A percentile compares a stretch with the other conserved stretches of the same genome.
Evolutionary conservation across 2,888 invertebrate species (phyloP).

Genomic region (Drosophila anceps): DNA sequence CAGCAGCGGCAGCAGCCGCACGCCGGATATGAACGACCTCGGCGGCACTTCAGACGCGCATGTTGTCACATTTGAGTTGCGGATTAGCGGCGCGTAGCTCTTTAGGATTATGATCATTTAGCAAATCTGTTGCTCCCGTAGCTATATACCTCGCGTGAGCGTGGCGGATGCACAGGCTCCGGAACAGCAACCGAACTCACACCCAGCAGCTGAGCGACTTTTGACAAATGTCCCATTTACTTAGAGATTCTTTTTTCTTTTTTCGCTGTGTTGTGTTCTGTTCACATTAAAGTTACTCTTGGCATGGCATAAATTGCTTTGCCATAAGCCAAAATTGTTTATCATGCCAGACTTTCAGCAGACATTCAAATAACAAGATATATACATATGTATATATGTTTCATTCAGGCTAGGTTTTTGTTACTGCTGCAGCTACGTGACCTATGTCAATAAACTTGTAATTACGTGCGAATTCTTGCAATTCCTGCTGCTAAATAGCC

Average conservation of each 20-base stretch:
- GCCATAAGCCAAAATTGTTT: slow-evolving; percentile 23
- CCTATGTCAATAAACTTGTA: slow-evolving; percentile 75
- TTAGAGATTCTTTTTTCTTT: no score
- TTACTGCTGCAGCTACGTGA: slow-evolving; percentile 59
- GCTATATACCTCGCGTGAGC: slow-evolving; percentile 44
- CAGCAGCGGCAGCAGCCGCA: slow-evolving; percentile 2
- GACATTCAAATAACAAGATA: not conserved
- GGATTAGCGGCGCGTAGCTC: slow-evolving; percentile 82
- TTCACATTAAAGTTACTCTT: slow-evolving; percentile 31
- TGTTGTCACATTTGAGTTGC: slow-evolving; percentile 83
- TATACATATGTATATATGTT: slow-evolving; percentile 1
- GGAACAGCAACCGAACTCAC: slow-evolving; percentile 1
- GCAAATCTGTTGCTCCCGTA: slow-evolving; percentile 85
- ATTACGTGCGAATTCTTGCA: slow-evolving; percentile 71
- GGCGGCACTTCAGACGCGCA: slow-evolving; percentile 79
- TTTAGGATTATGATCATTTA: slow-evolving; percentile 84
- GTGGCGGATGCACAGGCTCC: slow-evolving; percentile 43
- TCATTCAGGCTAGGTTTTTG: slow-evolving; percentile 35
- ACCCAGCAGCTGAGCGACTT: slow-evolving; percentile 45
- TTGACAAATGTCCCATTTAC: slow-evolving; percentile 74
- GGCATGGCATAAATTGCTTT: slow-evolving; percentile 5
- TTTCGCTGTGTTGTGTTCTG: slow-evolving; percentile 7
- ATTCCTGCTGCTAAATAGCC: slow-evolving; percentile 26
- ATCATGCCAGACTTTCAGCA: slow-evolving; percentile 21
- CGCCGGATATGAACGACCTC: slow-evolving; percentile 49